These are phyloP conservation scores for Chromoteleia sp. DNA, from an alignment of 2,888 invertebrate genomes.

Conservation along the genomic window DNA sequence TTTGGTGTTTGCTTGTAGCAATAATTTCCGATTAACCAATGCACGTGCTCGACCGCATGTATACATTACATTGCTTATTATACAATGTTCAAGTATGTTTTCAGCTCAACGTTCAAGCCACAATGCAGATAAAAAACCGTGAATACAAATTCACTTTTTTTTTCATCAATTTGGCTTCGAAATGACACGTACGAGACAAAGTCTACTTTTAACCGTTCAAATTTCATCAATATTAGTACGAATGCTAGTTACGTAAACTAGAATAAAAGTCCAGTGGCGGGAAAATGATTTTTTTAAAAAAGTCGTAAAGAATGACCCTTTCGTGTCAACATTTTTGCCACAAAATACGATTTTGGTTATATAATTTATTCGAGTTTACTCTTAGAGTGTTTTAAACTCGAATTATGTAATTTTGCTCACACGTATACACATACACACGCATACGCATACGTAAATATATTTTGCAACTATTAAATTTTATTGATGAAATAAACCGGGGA, in stretches of 20 bases:
- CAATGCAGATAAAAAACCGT: not conserved
- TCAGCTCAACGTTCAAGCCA: conserved; percentile 16
- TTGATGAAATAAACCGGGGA: not conserved
- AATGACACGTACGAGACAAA: not conserved
- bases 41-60: conserved; percentile 33
- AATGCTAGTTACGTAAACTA: not conserved
- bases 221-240: not conserved
- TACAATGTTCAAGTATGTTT: conserved; percentile 15
- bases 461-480: not conserved
- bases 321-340: not conserved
- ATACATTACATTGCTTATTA: conserved; percentile 9
- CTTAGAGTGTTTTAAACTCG: not conserved
- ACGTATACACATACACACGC: too few species aligned
- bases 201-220: not conserved
- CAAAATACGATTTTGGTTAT: not conserved
- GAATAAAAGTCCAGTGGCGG: not conserved
- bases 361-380: not conserved
- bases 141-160: not conserved
- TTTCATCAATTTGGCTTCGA: not conserved
- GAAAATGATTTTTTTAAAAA: not conserved
- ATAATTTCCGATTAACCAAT: conserved; percentile 37
- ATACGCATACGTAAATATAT: not conserved
- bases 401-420: too few species aligned
- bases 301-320: not conserved
- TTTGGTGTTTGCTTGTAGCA: conserved; percentile 34